Conservation (phyloP, 2,113 vertebrate species). For the Upupa epops region DNA sequence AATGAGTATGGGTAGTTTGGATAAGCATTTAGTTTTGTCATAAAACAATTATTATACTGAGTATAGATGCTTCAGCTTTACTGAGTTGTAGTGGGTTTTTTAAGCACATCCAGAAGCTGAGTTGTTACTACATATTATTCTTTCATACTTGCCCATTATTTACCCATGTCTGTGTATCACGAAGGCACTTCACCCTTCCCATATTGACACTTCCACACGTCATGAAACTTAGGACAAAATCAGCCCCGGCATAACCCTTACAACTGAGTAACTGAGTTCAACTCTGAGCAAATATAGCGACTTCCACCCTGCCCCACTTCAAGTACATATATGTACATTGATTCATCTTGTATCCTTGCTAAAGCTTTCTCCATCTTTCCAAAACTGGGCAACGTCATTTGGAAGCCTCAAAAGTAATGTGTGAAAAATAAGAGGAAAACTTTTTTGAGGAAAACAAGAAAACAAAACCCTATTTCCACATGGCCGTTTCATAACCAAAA, state of each 20-base stretch:
- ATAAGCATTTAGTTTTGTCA: neutral
- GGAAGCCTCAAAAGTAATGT: neutral
- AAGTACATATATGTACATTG: neutral
- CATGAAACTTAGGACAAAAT: neutral
- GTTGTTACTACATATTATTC: neutral
- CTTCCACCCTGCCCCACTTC: neutral
- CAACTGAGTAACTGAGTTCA: conserved; percentile 14
- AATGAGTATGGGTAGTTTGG: neutral
- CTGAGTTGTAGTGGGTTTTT: neutral
- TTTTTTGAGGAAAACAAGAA: neutral
- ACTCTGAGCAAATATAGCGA: conserved; percentile 12
- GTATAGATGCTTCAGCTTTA: neutral
- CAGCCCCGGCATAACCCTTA: neutral
- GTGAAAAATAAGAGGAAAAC: too few relatives aligned
- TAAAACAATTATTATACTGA: neutral
- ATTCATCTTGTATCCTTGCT: neutral
- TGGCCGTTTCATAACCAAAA: neutral
- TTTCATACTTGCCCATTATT: neutral
- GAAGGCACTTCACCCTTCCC: neutral
- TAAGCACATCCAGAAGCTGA: neutral
- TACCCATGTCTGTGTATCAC: neutral
- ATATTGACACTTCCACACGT: neutral
- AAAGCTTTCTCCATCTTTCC: neutral
- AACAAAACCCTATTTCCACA: neutral
- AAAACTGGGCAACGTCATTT: neutral